Base-by-base conservation (phyloP, 1,140 invertebrate species). In the Pinna nobilis region DNA sequence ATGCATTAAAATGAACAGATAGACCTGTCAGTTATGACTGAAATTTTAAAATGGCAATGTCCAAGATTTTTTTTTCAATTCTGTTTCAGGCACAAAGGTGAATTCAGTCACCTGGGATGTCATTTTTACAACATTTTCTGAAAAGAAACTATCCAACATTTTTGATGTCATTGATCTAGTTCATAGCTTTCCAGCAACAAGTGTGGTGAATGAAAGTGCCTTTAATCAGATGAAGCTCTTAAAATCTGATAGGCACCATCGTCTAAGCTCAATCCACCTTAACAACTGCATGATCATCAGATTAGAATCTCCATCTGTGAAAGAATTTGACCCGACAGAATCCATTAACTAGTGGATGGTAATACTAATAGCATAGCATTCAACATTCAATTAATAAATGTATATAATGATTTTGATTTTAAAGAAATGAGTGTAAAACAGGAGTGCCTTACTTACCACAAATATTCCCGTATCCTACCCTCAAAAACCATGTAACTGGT, bases 161-260 rank as follows among this genome's bases (percentile, higher is more conserved):
- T 18, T 66, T 13, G 47, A 15, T 28, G 3, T 66, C 11, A 49
- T 66, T 7, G 63, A 66, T 49, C n/a, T 66, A 11, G 11, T 66
- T 18, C 23, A 33, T 15, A 50, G 44, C n/a, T 11, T 66, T n/a
- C 63, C 63, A 18, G 33, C 63, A 50, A 66, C 63, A 32, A 39
- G 33, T 50, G 63, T 66, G 5, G 15, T 23, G 18, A 50, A 66
- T 66, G 63, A 66, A 66, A 66, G 44, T n/a, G 5, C 47, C 13
- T 66, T 66, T 51, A 66, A 66, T 35, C 63, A 66, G 28, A 66
- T 50, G 63, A 66, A 66, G 32, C 32, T 66, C 4, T 28, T 66
- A 49, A 66, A 66, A 37, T 50, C 63, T 9, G 41, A 47, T 23
- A 50, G 63, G 33, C 23, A 47, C 5, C 63, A 66, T 23, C 33